Conservation (phyloP, 2,888 invertebrate species). For the Anorthoa munda region DNA sequence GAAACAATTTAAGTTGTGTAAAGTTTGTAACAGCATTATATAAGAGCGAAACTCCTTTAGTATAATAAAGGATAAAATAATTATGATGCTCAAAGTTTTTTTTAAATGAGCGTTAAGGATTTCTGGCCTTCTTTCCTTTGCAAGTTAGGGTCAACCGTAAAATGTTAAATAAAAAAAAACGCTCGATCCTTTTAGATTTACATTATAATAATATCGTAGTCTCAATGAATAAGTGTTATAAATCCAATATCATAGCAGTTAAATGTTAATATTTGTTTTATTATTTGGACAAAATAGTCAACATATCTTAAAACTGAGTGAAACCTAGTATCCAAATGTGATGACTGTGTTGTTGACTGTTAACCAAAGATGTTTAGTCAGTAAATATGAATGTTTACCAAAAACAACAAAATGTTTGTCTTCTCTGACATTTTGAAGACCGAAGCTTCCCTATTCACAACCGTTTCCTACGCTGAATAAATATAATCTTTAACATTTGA, state of each 20-base stretch:
- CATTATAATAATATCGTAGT: constrained; percentile 43
- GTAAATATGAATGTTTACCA: constrained; percentile 21
- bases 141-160: constrained; percentile 8
- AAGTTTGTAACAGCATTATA: constrained; percentile 36
- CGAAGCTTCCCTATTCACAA: not conserved
- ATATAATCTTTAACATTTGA: not conserved
- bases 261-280: constrained; percentile 30
- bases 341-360: constrained; percentile 27
- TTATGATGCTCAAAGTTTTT: constrained; percentile 27
- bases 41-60: constrained; percentile 25
- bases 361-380: constrained; percentile 50
- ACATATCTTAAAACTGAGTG: constrained; percentile 43
- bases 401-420: not conserved
- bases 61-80: constrained; percentile 22
- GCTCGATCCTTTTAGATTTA: constrained; percentile 28
- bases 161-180: constrained; percentile 6
- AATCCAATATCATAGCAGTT: constrained; percentile 46
- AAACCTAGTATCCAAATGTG: constrained; percentile 30
- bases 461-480: not conserved
- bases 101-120: constrained; percentile 26
- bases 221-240: constrained; percentile 52
- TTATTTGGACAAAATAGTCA: constrained; percentile 24
- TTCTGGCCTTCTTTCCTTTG: constrained; percentile 19
- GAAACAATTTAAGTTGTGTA: constrained; percentile 35
- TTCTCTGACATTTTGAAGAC: not conserved